Evolutionary conservation across 2,888 invertebrate species (phyloP), one percentile per base, ranked within the genome.

Genomic region (Shargacucullia verbasci): DNA sequence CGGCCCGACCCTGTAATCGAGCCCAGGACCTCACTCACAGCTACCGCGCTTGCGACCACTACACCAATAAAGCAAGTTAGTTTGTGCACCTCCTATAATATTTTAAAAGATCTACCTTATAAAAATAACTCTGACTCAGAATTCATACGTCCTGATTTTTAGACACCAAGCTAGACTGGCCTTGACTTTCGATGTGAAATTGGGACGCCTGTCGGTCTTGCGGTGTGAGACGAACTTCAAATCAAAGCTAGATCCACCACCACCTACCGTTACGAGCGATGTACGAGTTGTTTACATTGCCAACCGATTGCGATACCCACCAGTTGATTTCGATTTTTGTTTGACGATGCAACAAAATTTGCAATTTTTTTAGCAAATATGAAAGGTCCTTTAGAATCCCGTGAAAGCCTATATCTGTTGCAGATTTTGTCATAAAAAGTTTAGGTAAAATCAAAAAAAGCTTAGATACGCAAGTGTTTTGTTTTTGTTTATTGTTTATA

Each of bases 261-360:
- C 39, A 55, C 55, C 47, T 44, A 55, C 55, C 47, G 48, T 61
- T 55, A 61, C 14, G 8, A 10, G 35, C 35, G 61, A 40, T 27
- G 15, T 48, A 33, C 25, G 14, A 34, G 33, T 27, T 14, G 13
- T 15, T 27, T 15, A 29, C 12, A 8, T 25, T 14, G 9, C 20
- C 15, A 29, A 62, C 41, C 33, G 47, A 20, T 27, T 34, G 1
- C 13, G 33, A 10, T 12, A 47, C 2, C 15, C 57, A 63, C 41
- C 29, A 46, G 64, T 63, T 63, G 62, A 57, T 34, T 46, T 46
- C 38, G 33, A 14, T 34, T 37, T 50, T 38, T 63, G 27, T 60
- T 38, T 47, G 8, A 15, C 11, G 29, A n/a, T 31, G n/a, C 8
- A 44, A 44, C 1, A 14, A 39, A 38, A 8, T n/a, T 9, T 58